Percentiles rank a stretch among this genome's conserved stretches.
phyloP scores from a whole-genome alignment of 1,140 invertebrate genomes.

The Temnothorax nylanderi region DNA sequence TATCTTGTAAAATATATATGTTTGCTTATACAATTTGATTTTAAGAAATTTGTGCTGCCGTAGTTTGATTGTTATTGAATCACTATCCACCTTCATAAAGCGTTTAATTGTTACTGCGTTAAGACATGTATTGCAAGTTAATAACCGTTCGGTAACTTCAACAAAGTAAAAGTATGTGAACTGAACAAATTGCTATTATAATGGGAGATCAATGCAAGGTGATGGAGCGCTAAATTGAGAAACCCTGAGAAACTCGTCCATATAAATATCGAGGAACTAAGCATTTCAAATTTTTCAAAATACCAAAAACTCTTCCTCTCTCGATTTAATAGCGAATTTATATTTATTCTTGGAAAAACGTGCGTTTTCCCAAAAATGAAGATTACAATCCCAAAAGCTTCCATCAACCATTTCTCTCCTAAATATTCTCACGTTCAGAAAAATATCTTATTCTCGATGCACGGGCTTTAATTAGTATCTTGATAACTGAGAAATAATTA shows the following conservation, averaged over 20 bases:
- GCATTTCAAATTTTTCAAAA: neutral
- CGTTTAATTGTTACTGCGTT: neutral
- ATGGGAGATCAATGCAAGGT: neutral
- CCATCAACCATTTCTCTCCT: neutral
- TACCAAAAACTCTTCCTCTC: neutral
- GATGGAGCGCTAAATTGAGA: constrained; percentile 4
- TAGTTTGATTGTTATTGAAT: constrained; percentile 4
- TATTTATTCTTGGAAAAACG: neutral
- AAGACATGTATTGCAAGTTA: neutral
- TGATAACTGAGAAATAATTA: constrained; percentile 17
- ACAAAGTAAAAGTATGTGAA: neutral
- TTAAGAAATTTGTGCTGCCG: constrained; percentile 1
- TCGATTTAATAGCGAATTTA: constrained; percentile 18
- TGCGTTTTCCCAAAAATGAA: neutral
- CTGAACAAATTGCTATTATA: neutral
- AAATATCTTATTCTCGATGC: constrained; percentile 26
- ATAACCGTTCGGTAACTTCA: neutral
- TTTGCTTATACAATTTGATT: neutral
- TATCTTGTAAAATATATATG: constrained; percentile 16
- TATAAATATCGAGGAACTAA: constrained; percentile 5
- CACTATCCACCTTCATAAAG: neutral
- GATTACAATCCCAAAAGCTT: neutral
- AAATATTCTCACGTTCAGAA: constrained; percentile 2
- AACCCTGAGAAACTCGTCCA: neutral
- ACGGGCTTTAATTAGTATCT: neutral